These are phyloP conservation scores for Platypus cylindrus DNA, from an alignment of 2,888 invertebrate genomes.

Conservation along the genomic window DNA sequence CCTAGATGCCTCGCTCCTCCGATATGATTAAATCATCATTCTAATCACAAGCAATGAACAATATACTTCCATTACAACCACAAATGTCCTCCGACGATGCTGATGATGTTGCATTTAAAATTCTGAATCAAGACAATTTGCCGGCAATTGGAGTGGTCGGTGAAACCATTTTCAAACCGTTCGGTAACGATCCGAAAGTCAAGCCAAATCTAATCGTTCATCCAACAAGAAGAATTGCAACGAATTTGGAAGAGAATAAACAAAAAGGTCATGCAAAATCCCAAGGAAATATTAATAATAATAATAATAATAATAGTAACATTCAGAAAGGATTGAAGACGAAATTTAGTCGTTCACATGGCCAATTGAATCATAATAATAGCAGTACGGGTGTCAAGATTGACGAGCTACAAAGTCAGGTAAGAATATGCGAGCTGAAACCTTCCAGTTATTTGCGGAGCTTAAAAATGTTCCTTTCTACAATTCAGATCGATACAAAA, in stretches of 20 bases:
- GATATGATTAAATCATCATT: too few species aligned
- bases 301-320: conserved; percentile 19
- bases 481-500: conserved; percentile 33
- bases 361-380: conserved; percentile 32
- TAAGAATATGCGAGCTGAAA: conserved; percentile 1
- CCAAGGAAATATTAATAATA: conserved; percentile 25
- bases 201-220: conserved; percentile 45
- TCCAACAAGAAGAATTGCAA: conserved; percentile 36
- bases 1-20: too few species aligned
- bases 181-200: conserved; percentile 29
- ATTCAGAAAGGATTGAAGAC: conserved; percentile 26
- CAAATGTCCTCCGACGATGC: conserved; percentile 23
- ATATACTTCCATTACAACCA: too few species aligned
- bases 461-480: too few species aligned
- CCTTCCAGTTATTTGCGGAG: background rate
- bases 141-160: conserved; percentile 28
- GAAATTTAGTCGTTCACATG: conserved; percentile 35
- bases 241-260: conserved; percentile 27
- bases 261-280: conserved; percentile 30
- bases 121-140: conserved; percentile 34
- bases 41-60: too few species aligned
- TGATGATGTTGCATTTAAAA: conserved; percentile 34
- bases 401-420: conserved; percentile 27
- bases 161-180: conserved; percentile 32
- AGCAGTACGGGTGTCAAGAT: conserved; percentile 26